Base-by-base conservation (phyloP, 2,888 invertebrate genomes). In the Tetanocera ferruginea region DNA sequence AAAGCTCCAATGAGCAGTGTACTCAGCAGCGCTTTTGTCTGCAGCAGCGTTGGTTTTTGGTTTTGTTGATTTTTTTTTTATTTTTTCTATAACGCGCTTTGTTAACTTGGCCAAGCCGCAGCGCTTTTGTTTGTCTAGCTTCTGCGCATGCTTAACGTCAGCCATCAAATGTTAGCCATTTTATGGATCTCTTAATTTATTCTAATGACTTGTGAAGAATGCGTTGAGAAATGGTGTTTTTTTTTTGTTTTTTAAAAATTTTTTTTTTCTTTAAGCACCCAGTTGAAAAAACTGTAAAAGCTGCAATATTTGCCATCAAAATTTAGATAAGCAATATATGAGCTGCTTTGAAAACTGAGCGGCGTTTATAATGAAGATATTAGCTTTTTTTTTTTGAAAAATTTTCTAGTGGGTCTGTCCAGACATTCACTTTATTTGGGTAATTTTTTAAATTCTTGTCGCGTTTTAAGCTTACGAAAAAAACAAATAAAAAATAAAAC, bases 121-220 rank as follows among this genome's bases (percentile, higher is more conserved):
- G 19, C 55, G 19, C 9, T 19, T 55, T 55, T 55, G 55, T 23
- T 43, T 43, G 11, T 43, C 43, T 43, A 43, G 55, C 55, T 19
- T 23, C 19, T 23, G 19, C 55, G n/a, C 19, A 55, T 55, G 55
- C 23, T 55, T 6, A 55, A 55, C 55, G 55, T 23, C 23, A 55
- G 8, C 19, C n/a, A 55, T 23, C 55, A 55, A 55, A 19, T 55
- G 6, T 19, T n/a, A 19, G 55, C 23, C 55, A n/a, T n/a, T 28
- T 31, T n/a, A 28, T 31, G 28, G 14, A 43, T 43, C 31, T 11
- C 64, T 31, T 64, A 64, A 64, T 64, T 64, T 64, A 64, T 64
- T 64, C 64, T 25, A 64, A 64, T 64, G 64, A 31, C 28, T 17
- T 31, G 31, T 23, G 31, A 64, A 64, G 64, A 64, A 64, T 64